Evolutionary conservation across 2,888 invertebrate genomes (phyloP).

Genomic region (Coronaproctus castanopsis): DNA sequence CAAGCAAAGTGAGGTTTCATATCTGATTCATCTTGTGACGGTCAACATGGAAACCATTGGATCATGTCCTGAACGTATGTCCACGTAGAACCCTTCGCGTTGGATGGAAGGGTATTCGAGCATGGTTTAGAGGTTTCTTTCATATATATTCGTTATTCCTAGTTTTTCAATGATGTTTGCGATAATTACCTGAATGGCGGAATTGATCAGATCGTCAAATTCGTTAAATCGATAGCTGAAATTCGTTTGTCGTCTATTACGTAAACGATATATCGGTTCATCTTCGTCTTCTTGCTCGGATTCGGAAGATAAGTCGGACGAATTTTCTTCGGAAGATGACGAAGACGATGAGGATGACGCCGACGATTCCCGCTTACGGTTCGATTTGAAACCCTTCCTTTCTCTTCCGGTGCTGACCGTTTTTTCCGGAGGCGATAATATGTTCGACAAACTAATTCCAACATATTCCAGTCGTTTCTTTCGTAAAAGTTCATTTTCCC

Average conservation of each 20-base stretch:
- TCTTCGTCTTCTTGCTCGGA: conserved; percentile 23
- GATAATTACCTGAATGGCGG: conserved; percentile 47
- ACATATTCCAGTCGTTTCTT: conserved; percentile 52
- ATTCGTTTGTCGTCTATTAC: conserved; percentile 57
- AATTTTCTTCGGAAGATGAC: neutral
- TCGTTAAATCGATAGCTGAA: conserved; percentile 75
- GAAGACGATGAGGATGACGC: too few species aligned
- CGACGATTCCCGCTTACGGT: too few species aligned
- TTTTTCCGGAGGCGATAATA: conserved; percentile 31
- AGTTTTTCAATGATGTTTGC: too few species aligned
- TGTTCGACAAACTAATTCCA: conserved; percentile 51
- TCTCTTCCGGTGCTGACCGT: conserved; percentile 8
- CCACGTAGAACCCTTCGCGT: too few species aligned
- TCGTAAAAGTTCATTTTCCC: conserved; percentile 42
- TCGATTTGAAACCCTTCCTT: neutral
- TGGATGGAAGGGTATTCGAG: too few species aligned
- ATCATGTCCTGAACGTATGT: too few species aligned
- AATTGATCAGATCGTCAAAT: conserved; percentile 87
- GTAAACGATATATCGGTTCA: conserved; percentile 56
- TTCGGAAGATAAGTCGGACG: conserved; percentile 18
- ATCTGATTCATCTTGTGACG: too few species aligned
- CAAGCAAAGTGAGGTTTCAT: too few species aligned
- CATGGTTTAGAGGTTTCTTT: too few species aligned
- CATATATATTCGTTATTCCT: too few species aligned
- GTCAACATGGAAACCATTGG: too few species aligned